Evolutionary conservation across 1,140 invertebrate species (phyloP).

Genomic region (Globodera ellingtonae): DNA sequence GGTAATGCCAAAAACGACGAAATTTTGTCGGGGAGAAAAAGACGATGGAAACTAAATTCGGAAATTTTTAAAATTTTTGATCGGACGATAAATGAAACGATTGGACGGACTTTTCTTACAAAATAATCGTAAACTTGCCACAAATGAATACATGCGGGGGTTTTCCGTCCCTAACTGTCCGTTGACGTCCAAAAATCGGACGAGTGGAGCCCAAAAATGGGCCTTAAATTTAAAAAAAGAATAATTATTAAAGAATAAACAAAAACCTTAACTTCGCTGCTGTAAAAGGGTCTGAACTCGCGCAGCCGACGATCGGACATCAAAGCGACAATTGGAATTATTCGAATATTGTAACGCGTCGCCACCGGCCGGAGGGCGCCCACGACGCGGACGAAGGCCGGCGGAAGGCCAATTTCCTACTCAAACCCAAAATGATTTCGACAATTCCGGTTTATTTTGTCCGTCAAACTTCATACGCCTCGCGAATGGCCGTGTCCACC

Average conservation of each 20-base stretch:
- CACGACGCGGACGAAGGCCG: constrained; percentile 1
- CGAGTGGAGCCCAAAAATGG: neutral
- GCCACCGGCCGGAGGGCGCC: neutral
- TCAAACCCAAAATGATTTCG: neutral
- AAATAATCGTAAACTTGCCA: too few species aligned
- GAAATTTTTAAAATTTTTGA: too few species aligned
- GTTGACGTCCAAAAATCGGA: too few species aligned
- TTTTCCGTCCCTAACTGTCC: too few species aligned
- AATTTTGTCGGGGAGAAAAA: too few species aligned
- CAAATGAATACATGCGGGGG: too few species aligned
- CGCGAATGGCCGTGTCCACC: constrained; percentile 3
- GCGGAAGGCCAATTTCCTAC: constrained; percentile 5
- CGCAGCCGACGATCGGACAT: neutral
- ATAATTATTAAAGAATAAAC: neutral
- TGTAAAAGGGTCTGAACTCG: neutral
- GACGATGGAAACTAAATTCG: too few species aligned
- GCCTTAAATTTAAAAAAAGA: neutral
- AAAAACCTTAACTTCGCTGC: neutral
- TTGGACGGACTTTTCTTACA: too few species aligned
- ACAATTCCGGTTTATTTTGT: neutral
- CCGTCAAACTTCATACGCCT: neutral
- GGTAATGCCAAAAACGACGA: too few species aligned
- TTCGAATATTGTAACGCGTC: neutral
- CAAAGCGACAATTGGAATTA: neutral
- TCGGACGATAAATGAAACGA: too few species aligned